These are phyloP conservation scores for Rachycentron canadum DNA, from an alignment of 2,797 vertebrate genomes.

Conservation along the genomic window DNA sequence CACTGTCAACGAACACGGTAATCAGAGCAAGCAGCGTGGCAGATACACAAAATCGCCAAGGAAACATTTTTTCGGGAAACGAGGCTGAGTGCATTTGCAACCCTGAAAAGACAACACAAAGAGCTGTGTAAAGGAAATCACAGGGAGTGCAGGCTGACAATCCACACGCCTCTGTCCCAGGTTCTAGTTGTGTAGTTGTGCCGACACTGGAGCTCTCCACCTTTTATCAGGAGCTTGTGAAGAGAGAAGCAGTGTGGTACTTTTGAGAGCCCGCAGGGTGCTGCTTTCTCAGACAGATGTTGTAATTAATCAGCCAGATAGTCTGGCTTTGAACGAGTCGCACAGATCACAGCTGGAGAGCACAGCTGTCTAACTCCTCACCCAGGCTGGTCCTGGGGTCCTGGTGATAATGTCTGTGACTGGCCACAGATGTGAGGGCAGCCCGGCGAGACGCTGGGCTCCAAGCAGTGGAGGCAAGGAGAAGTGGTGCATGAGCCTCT, in stretches of 20 bases:
- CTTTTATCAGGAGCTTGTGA: background rate
- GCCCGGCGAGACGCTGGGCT: slow-evolving; percentile 28
- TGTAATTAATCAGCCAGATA: slow-evolving; percentile 29
- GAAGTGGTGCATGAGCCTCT: slow-evolving; percentile 8
- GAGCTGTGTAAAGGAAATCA: slow-evolving; percentile 12
- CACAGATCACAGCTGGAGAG: slow-evolving; percentile 61
- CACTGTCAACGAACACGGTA: slow-evolving; percentile 4
- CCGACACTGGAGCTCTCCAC: slow-evolving; percentile 36
- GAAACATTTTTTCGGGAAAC: slow-evolving; percentile 2
- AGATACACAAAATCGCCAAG: slow-evolving; percentile 6
- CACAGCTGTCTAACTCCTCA: slow-evolving; percentile 52
- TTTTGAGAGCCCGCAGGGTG: slow-evolving; percentile 11
- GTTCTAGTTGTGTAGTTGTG: slow-evolving; percentile 24
- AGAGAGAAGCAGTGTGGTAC: background rate
- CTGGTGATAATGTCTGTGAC: slow-evolving; percentile 24
- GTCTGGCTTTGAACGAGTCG: slow-evolving; percentile 39
- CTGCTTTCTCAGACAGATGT: slow-evolving; percentile 36
- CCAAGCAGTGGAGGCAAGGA: slow-evolving; percentile 33
- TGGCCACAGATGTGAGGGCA: slow-evolving; percentile 47
- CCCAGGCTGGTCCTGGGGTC: slow-evolving; percentile 19
- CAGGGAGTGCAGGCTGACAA: slow-evolving; percentile 12
- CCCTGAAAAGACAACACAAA: background rate
- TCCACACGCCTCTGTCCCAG: slow-evolving; percentile 33
- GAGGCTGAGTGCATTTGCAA: slow-evolving; percentile 2
- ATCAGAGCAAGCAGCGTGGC: slow-evolving; percentile 12